phyloP scores from a whole-genome alignment of 2,797 vertebrate species.

The Taeniopygia guttata region DNA sequence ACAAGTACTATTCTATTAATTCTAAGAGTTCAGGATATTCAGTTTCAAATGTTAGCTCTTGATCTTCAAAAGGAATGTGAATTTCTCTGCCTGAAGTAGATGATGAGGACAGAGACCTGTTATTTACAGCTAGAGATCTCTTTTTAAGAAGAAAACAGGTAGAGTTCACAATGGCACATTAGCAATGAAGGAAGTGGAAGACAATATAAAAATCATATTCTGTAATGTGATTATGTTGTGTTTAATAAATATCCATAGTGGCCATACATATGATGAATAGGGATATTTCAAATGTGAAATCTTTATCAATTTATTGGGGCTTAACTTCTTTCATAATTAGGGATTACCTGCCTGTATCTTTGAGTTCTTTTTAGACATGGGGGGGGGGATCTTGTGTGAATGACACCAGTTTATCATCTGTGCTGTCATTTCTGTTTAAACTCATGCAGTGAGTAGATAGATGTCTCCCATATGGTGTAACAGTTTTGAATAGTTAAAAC shows the following conservation, averaged over 20 bases:
- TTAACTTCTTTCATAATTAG: not conserved
- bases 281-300: not conserved
- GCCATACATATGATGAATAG: not conserved
- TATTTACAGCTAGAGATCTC: not conserved
- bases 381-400: not conserved
- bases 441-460: not conserved
- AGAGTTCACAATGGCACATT: not conserved
- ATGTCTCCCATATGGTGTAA: not conserved
- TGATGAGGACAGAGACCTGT: not conserved
- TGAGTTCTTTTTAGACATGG: not conserved
- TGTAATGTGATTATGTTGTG: not conserved
- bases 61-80: not conserved
- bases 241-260: not conserved
- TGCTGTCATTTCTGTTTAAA: constrained; percentile 35
- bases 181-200: not conserved
- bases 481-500: not conserved
- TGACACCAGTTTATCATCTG: not conserved
- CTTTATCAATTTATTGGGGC: not conserved
- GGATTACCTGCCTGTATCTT: not conserved
- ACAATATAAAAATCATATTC: not conserved
- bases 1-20: not conserved
- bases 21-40: not conserved
- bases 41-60: not conserved
- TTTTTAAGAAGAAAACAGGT: not conserved
- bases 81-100: not conserved